phyloP scores from a whole-genome alignment of 1,140 invertebrate species.

The Latrodectus geometricus region DNA sequence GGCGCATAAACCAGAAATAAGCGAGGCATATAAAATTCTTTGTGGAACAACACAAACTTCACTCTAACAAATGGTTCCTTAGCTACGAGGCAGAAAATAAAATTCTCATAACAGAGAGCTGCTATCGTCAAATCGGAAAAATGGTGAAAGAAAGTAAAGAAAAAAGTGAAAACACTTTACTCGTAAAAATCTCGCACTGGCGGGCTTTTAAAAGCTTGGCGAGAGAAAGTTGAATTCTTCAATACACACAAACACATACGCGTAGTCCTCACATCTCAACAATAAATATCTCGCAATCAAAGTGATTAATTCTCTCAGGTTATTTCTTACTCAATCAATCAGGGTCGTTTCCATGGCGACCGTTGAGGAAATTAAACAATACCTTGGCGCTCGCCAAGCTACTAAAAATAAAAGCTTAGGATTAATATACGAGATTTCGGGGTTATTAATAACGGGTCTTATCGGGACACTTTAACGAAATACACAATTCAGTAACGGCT shows the following conservation, averaged over 20 bases:
- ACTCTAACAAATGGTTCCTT: slow-evolving; percentile 6
- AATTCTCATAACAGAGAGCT: not conserved
- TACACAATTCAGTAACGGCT: slow-evolving; percentile 24
- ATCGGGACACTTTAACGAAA: slow-evolving; percentile 46
- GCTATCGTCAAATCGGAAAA: not conserved
- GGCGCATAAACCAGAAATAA: not conserved
- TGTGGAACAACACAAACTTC: not conserved
- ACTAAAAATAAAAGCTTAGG: slow-evolving; percentile 45
- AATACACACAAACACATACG: not conserved
- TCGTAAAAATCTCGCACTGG: not conserved
- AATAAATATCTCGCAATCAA: slow-evolving; percentile 29
- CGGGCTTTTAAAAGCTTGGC: not conserved
- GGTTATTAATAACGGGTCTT: slow-evolving; percentile 42
- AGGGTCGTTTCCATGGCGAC: slow-evolving; percentile 40
- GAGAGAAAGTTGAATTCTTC: not conserved
- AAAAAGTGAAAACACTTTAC: not conserved
- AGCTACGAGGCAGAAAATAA: not conserved
- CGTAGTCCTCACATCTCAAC: not conserved
- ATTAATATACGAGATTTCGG: slow-evolving; percentile 36
- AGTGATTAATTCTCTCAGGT: slow-evolving; percentile 34
- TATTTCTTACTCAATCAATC: slow-evolving; percentile 47
- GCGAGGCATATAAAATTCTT: not conserved
- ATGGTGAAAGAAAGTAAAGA: not conserved
- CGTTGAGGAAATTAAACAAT: slow-evolving; percentile 33
- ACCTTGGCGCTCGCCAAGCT: not conserved